Evolutionary conservation across 2,797 vertebrate species (phyloP).

Genomic region (Octomys mimax): DNA sequence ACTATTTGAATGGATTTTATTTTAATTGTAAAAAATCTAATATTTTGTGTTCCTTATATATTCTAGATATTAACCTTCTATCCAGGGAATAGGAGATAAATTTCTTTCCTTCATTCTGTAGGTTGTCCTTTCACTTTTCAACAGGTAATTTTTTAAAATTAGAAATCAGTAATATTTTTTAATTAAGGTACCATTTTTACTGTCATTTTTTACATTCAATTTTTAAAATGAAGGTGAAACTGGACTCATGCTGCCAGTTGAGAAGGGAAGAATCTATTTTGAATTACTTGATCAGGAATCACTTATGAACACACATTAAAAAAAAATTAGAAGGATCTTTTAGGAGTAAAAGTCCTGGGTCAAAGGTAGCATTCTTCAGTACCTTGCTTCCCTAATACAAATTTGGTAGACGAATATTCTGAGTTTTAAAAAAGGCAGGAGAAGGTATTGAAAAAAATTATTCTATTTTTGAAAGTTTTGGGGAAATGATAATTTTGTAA

Average conservation of each 20-base stretch:
- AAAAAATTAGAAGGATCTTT: background rate
- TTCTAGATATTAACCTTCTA: background rate
- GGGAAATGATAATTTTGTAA: background rate
- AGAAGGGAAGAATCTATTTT: background rate
- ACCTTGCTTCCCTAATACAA: background rate
- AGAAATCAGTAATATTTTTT: constrained; percentile 15
- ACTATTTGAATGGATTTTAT: background rate
- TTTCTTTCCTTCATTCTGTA: background rate
- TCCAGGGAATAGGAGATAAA: background rate
- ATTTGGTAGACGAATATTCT: constrained; percentile 34
- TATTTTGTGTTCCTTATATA: background rate
- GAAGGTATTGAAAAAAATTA: background rate
- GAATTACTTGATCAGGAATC: background rate
- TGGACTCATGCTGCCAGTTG: background rate
- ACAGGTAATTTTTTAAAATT: background rate
- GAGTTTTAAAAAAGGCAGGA: background rate
- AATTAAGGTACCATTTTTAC: background rate
- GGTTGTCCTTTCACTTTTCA: background rate
- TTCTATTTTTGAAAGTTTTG: constrained; percentile 4
- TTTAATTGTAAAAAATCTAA: background rate
- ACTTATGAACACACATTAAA: background rate
- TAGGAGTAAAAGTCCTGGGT: background rate
- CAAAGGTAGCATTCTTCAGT: background rate
- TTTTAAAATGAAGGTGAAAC: constrained; percentile 26
- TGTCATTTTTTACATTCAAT: too few relatives aligned